Evolutionary conservation across 2,888 invertebrate genomes (phyloP), one percentile per base, ranked within the genome.

Genomic region (Plemyria rubiginata): DNA sequence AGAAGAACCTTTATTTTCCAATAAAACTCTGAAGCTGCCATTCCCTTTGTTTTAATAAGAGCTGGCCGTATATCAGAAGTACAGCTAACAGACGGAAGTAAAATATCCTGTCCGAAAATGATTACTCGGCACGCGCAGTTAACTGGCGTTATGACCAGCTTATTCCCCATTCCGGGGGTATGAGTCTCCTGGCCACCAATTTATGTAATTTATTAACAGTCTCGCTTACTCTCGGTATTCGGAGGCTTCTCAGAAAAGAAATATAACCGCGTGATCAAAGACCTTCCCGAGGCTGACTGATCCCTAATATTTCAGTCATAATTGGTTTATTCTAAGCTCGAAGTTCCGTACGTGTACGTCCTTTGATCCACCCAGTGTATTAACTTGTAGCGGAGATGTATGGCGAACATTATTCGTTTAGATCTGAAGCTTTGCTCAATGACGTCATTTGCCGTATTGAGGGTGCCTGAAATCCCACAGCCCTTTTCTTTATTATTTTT

Each of bases 271-370:
- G 82, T 88, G 91, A 92, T 92, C 92, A 92, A 92, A 92, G 90
- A 86, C 83, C 83, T 72, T 84, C 82, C 81, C 79, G 75, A 76
- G 76, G 76, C 80, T 82, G 80, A 79, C 86, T 90, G 91, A 92
- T 92, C 92, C 92, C 91, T 91, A 92, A 92, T 92, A 92, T 92
- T 92, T 92, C 92, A 89, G 90, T 91, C 90, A 91, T 92, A 92
- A 92, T 92, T 92, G 92, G 92, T 92, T 92, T 92, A 92, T 90
- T 89, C 92, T 91, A 91, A 91, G 92, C 92, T 90, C 83, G 85
- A 81, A 84, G 84, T 88, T 86, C 90, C 91, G 89, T 90, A 82
- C 89, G 87, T 87, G 84, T 22, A 15, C 50, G 80, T 79, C 84
- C 88, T 92, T 92, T 92, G 92, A 92, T 92, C 92, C 90, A 85